Evolutionary conservation across 1,140 invertebrate genomes (phyloP), one percentile per base, ranked within the genome.

Genomic region (Vollenhovia emeryi): DNA sequence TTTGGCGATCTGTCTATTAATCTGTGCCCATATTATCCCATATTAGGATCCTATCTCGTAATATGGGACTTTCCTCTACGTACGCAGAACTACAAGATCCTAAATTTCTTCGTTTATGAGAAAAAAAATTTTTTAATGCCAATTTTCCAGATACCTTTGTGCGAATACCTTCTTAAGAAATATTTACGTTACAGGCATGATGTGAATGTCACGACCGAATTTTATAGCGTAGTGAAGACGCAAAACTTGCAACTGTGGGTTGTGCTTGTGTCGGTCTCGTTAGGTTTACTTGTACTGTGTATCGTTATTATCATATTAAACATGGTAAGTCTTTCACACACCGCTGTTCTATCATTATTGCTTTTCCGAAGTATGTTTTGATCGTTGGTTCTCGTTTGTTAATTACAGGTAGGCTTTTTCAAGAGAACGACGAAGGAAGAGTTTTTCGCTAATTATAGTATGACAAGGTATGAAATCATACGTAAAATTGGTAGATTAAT

Each of bases 261-360:
- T 45, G 88, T 95, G 27, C 57, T 93, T 0, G 59, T 93, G 0
- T 93, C 94, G 1, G 74, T 94, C 13, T 88, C 91, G 11, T 66
- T 93, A 3, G 94, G 94, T 40, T 45, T 95, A 36, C 48, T 95
- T 13, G 64, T 94, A 30, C 84, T 95, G 21, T 86, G 86, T 4
- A 59, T 94, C 8, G 33, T 94, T n/a, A 76, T 86, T 21, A 71
- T 86, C 27, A 88, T 91, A 55, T 89, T 95, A 2, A 85, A 87
- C 40, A 92, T 80, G 90, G 94, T 94, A 86, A 66, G 36, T 55
- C 13, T 15, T 18, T 18, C n/a, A 24, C 0, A 59, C 45, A 13
- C 15, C 15, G 59, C 50, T 8, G 60, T 71, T 30, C 27, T 18
- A 60, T n/a, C n/a, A 52, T 6, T 48, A 36, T 52, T 43, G 48